phyloP scores from a whole-genome alignment of 2,113 vertebrate genomes.

The Burhinus bistriatus region DNA sequence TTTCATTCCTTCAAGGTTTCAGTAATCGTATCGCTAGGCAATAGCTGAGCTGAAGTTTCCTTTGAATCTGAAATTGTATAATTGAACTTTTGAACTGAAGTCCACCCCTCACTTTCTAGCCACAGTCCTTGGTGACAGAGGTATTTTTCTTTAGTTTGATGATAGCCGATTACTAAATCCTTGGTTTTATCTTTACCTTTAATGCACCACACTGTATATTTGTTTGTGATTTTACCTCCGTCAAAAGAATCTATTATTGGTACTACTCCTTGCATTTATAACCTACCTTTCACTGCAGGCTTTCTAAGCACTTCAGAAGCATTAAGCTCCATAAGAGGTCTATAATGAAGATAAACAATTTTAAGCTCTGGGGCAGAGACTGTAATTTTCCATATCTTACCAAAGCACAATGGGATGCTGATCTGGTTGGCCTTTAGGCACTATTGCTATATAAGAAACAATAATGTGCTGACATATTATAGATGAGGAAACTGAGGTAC shows the following conservation, averaged over 20 bases:
- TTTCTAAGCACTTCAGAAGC: slow-evolving; percentile 56
- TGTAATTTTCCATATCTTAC: slow-evolving; percentile 21
- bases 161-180: slow-evolving; percentile 21
- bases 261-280: slow-evolving; percentile 42
- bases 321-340: slow-evolving; percentile 32
- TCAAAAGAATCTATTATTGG: slow-evolving; percentile 36
- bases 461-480: not conserved
- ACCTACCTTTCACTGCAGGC: slow-evolving; percentile 34
- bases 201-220: not conserved
- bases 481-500: not conserved
- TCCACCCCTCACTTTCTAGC: slow-evolving; percentile 25
- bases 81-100: slow-evolving; percentile 57
- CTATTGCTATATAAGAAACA: not conserved
- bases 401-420: not conserved
- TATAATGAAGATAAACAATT: slow-evolving; percentile 48
- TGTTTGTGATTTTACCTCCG: slow-evolving; percentile 9
- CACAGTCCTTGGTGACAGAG: slow-evolving; percentile 5
- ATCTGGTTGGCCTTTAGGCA: not conserved
- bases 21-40: slow-evolving; percentile 33
- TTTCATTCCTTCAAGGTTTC: slow-evolving; percentile 60
- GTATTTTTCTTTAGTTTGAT: slow-evolving; percentile 47
- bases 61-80: slow-evolving; percentile 67
- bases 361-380: not conserved
- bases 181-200: slow-evolving; percentile 33
- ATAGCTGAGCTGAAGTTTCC: slow-evolving; percentile 57